Evolutionary conservation across 2,113 vertebrate species (phyloP), one percentile per base, ranked within the genome.

Genomic region (Lampris megalopsis): DNA sequence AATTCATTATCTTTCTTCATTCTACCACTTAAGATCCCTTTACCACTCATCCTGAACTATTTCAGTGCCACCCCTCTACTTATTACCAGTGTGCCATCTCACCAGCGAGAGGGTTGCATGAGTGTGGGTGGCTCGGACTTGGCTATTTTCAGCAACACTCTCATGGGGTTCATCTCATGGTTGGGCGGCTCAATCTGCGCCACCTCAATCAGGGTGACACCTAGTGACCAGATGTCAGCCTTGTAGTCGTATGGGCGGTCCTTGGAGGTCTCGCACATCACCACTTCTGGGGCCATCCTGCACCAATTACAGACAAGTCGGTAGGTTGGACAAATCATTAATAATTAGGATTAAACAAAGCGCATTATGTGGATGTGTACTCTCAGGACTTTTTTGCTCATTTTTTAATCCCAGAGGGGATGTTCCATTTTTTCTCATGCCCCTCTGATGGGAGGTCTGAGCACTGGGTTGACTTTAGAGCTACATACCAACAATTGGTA

Each of bases 261-360:
- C 87, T 99, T 99, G 42, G 97, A 99, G 0, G 98, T 99, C 92
- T 99, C 98, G 5, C 98, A 99, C 98, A 99, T 99, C 38, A 99
- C 98, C 81, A 99, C 98, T 90, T 99, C 98, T 68, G 98, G 98
- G 80, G 98, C 98, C 98, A 99, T 99, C 98, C 98, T 99, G 88
- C 24, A 73, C 58, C 49, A 9, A 49, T 41, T 63, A 76, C 71
- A 6, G 3, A 71, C 4, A 71, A 66, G 58, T 60, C 5, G 45
- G 45, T 24, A 13, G 48, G 1, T 49, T 50, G 47, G 63, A 24
- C 9, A 37, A 24, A 24, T 24, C 37, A 7, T 7, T 45, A 64
- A 49, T 49, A 37, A 74, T 47, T 9, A 61, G 13, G 41, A 53
- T 63, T 3, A 37, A 38, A 48, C 9, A 41, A 37, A 48, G 37